phyloP scores from a whole-genome alignment of 2,113 vertebrate genomes.

The Cyprinodon tularosa region DNA sequence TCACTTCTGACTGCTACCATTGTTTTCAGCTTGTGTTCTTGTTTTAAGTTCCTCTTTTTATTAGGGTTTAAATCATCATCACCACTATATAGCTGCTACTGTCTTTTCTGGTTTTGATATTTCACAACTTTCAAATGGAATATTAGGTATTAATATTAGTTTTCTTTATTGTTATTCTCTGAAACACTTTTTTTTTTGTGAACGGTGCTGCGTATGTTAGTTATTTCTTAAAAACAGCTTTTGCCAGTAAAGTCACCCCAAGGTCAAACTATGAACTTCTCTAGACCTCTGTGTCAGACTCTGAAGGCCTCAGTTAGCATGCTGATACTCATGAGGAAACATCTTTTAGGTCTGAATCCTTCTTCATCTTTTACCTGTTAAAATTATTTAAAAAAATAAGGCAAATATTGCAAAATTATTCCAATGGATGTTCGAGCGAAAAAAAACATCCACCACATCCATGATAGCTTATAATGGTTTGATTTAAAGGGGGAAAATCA shows the following conservation, averaged over 20 bases:
- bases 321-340: no score
- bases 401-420: slow-evolving; percentile 26
- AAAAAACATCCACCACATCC: not conserved
- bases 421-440: slow-evolving; percentile 9
- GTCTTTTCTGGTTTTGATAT: no score
- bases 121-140: no score
- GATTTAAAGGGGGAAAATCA: slow-evolving; percentile 30
- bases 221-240: not conserved
- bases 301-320: not conserved
- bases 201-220: not conserved
- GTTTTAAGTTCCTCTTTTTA: no score
- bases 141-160: no score
- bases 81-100: no score
- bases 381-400: not conserved
- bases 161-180: not conserved
- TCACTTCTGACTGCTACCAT: no score
- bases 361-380: not conserved
- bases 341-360: not conserved
- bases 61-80: no score
- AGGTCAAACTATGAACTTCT: no score
- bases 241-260: no score
- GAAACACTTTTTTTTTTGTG: not conserved
- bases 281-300: not conserved
- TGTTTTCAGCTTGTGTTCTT: no score
- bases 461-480: slow-evolving; percentile 35